phyloP scores from a whole-genome alignment of 2,113 vertebrate genomes.

The Leucopsar rothschildi region DNA sequence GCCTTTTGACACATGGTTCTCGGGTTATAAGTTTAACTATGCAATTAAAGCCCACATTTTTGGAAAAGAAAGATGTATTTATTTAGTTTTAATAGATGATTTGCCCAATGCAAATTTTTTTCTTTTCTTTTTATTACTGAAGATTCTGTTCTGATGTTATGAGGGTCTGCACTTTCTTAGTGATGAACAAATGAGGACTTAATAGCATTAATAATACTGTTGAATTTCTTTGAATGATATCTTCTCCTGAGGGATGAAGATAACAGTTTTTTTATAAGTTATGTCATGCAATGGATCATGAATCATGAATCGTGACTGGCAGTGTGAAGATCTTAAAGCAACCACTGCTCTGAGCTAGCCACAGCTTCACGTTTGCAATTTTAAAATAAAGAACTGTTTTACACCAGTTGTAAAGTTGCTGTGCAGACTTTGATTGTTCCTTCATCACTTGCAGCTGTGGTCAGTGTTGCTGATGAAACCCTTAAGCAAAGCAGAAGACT shows the following conservation, averaged over 20 bases:
- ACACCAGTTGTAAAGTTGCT: background rate
- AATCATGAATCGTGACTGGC: background rate
- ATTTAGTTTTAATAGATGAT: background rate
- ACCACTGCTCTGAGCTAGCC: background rate
- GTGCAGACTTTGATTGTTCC: background rate
- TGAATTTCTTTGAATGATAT: background rate
- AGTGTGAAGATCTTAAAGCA: background rate
- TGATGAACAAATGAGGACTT: background rate
- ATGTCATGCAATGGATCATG: background rate
- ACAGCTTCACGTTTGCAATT: background rate
- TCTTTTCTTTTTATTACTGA: background rate
- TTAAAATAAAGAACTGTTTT: background rate
- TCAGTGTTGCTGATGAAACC: conserved; percentile 77
- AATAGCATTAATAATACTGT: background rate
- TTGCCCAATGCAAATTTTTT: background rate
- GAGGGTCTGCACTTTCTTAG: background rate
- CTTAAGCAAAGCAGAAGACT: conserved; percentile 81
- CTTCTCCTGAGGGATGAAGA: background rate
- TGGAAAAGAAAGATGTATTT: background rate
- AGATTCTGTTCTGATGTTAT: background rate
- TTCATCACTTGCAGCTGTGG: conserved; percentile 70
- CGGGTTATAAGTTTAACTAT: background rate
- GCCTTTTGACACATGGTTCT: background rate
- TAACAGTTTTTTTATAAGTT: background rate
- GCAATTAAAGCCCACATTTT: background rate